Evolutionary conservation across 2,113 vertebrate genomes (phyloP).

Genomic region (Cygnus atratus): DNA sequence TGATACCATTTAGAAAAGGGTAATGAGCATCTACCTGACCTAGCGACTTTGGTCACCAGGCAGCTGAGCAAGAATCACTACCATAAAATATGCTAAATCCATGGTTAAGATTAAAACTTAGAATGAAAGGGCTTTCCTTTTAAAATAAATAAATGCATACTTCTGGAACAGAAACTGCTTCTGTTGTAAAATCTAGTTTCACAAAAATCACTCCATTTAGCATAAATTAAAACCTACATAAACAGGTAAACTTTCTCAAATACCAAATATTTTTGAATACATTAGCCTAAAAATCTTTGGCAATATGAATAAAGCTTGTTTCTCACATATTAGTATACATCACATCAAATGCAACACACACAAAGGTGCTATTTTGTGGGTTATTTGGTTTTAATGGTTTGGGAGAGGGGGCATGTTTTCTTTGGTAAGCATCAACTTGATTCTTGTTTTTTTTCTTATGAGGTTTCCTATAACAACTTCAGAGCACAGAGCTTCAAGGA

Average conservation of each 20-base stretch:
- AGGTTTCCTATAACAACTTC: not conserved
- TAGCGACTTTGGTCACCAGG: not conserved
- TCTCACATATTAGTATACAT: not conserved
- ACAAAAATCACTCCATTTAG: not conserved
- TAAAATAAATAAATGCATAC: no score
- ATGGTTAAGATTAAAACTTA: not conserved
- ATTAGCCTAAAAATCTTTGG: not conserved
- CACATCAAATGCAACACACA: not conserved
- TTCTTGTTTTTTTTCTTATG: not conserved
- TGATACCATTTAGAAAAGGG: not conserved
- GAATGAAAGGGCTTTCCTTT: not conserved
- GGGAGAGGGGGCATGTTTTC: not conserved
- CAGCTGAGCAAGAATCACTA: not conserved
- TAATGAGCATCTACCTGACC: not conserved
- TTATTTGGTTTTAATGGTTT: not conserved
- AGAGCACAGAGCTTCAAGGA: not conserved
- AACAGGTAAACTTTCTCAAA: not conserved
- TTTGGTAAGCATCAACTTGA: not conserved
- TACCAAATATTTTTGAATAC: not conserved
- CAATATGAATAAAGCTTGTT: not conserved
- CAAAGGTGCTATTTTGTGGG: not conserved
- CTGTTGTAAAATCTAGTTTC: not conserved
- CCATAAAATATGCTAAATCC: not conserved
- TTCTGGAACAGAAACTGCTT: not conserved
- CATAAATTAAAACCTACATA: not conserved